Percentiles rank a stretch among this genome's conserved stretches.
These are phyloP conservation scores for Sminthurinus aureus DNA, from an alignment of 2,888 invertebrate genomes.

Conservation along the genomic window DNA sequence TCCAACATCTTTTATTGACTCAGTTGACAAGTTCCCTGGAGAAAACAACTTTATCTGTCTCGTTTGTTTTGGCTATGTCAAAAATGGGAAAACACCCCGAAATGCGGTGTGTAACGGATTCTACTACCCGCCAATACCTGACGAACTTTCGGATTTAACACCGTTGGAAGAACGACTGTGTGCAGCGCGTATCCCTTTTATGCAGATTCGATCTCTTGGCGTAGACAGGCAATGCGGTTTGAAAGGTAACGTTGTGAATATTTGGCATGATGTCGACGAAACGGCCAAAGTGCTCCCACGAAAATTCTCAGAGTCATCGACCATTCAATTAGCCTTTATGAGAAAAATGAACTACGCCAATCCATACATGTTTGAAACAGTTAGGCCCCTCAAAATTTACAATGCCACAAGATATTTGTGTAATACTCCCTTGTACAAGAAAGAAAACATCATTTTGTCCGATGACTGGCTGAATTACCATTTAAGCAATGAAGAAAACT, in stretches of 20 bases:
- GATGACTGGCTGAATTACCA: background rate
- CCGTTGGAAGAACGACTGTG: background rate
- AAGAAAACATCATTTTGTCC: background rate
- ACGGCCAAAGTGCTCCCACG: background rate
- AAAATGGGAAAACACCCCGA: background rate
- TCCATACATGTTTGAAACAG: slow-evolving; percentile 7
- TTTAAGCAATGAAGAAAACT: background rate
- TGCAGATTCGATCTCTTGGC: no score
- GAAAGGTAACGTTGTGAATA: slow-evolving; percentile 4
- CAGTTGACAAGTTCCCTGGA: background rate
- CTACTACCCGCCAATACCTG: background rate
- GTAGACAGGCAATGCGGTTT: slow-evolving; percentile 5
- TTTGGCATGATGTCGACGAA: background rate
- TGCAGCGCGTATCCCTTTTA: background rate
- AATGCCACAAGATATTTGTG: background rate
- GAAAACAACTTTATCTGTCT: no score
- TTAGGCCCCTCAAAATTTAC: background rate
- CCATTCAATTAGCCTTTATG: slow-evolving; percentile 2
- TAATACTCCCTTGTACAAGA: background rate
- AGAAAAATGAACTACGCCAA: background rate
- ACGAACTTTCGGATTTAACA: background rate
- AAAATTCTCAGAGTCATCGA: background rate
- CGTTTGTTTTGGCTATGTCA: background rate
- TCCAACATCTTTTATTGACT: background rate
- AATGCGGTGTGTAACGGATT: background rate